Percentiles rank a stretch among this genome's conserved stretches.
Conservation (phyloP, 2,113 vertebrate species). For the Psettodes erumei region DNA sequence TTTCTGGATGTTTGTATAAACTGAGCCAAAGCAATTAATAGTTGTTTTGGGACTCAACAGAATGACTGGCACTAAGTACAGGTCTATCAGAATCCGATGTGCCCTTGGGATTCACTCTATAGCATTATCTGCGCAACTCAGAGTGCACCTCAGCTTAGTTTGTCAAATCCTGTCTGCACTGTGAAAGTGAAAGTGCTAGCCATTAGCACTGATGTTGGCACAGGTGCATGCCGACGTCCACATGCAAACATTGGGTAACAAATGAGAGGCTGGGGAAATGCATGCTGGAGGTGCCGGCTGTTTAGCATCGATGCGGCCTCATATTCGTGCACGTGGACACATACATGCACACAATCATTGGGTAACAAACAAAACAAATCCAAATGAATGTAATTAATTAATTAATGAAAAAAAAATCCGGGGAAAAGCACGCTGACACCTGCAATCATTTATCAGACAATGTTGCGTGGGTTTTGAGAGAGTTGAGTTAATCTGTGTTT, state of each 20-base stretch:
- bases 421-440: constrained; percentile 65
- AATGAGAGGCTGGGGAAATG: constrained; percentile 54
- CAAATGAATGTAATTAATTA: background rate
- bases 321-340: background rate
- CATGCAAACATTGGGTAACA: constrained; percentile 38
- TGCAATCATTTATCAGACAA: constrained; percentile 67
- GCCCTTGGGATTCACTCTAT: constrained; percentile 50
- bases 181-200: constrained; percentile 36
- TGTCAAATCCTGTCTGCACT: constrained; percentile 53
- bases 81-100: constrained; percentile 37
- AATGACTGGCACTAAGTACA: constrained; percentile 35
- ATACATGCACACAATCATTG: constrained; percentile 31
- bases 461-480: constrained; percentile 68
- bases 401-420: constrained; percentile 4
- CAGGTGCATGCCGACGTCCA: constrained; percentile 25
- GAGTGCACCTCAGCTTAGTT: constrained; percentile 47
- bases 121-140: constrained; percentile 28
- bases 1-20: background rate
- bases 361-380: constrained; percentile 47
- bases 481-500: constrained; percentile 80
- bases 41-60: constrained; percentile 16
- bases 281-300: constrained; percentile 47
- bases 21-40: constrained; percentile 9
- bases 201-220: constrained; percentile 44
- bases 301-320: constrained; percentile 50